Percentiles rank a stretch among this genome's conserved stretches.
These are phyloP conservation scores for Temnothorax ravouxi DNA, from an alignment of 2,888 invertebrate species.

Conservation along the genomic window DNA sequence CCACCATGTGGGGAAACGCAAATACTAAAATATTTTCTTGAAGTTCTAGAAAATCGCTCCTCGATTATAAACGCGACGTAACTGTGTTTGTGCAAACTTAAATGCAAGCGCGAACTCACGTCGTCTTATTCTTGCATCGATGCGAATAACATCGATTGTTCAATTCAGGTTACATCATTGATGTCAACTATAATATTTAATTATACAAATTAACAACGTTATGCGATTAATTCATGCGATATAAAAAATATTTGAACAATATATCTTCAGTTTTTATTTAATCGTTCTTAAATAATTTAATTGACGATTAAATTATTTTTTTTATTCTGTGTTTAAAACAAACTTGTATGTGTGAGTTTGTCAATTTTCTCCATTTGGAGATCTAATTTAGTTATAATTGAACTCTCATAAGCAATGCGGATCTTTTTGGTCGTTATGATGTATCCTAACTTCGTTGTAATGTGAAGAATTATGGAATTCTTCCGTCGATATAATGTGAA, in stretches of 20 bases:
- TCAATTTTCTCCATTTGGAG: not conserved
- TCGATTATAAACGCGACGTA: constrained; percentile 31
- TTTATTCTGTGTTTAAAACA: not conserved
- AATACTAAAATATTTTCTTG: constrained; percentile 52
- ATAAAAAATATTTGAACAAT: not conserved
- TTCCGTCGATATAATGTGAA: not conserved
- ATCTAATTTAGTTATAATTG: not conserved
- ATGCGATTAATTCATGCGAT: not conserved
- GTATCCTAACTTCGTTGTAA: not conserved
- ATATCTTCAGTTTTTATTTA: not conserved
- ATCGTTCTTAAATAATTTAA: not conserved
- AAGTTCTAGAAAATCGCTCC: constrained; percentile 35
- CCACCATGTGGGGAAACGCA: constrained; percentile 16
- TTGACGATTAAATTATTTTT: constrained; percentile 7
- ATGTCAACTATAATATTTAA: not conserved
- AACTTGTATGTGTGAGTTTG: not conserved
- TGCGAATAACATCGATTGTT: no score
- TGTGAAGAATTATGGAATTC: not conserved
- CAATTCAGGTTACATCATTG: not conserved
- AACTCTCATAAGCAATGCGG: not conserved
- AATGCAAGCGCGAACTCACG: not conserved
- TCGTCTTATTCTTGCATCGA: not conserved
- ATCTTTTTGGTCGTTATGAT: not conserved
- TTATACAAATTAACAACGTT: constrained; percentile 7
- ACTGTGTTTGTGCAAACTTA: constrained; percentile 7